phyloP scores from a whole-genome alignment of 1,140 invertebrate species.

The Diorhabda sublineata region DNA sequence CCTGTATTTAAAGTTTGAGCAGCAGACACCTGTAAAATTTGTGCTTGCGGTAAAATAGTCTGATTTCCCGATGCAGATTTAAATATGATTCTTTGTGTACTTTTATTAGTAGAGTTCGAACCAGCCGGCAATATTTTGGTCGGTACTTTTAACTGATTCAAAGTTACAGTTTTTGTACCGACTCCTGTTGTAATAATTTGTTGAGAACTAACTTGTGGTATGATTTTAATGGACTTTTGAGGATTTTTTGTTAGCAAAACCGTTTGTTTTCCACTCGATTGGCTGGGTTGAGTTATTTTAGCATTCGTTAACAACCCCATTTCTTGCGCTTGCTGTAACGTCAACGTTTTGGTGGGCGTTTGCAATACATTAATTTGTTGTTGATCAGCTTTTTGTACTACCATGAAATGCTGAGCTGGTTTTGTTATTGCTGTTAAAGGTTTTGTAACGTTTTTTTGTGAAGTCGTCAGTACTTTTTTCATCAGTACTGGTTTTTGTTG shows the following conservation, averaged over 20 bases:
- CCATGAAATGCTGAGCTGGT: conserved; percentile 34
- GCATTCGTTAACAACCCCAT: conserved; percentile 59
- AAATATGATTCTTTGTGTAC: conserved; percentile 57
- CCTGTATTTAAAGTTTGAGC: conserved; percentile 52
- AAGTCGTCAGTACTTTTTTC: conserved; percentile 40
- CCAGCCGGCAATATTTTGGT: conserved; percentile 69
- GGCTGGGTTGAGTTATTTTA: conserved; percentile 52
- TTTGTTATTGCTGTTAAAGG: conserved; percentile 24
- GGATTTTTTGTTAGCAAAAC: conserved; percentile 49
- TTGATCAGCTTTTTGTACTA: conserved; percentile 38
- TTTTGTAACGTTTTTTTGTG: conserved; percentile 32
- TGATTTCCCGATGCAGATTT: conserved; percentile 50
- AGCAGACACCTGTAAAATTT: conserved; percentile 60
- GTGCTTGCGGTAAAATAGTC: conserved; percentile 44
- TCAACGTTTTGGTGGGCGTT: conserved; percentile 64
- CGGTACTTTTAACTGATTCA: conserved; percentile 53
- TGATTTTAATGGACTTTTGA: conserved; percentile 38
- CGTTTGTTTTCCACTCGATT: conserved; percentile 39
- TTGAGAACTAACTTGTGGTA: conserved; percentile 36
- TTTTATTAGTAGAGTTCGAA: conserved; percentile 47
- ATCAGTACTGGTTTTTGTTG: conserved; percentile 42
- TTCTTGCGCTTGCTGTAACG: conserved; percentile 64
- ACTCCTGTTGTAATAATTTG: conserved; percentile 15
- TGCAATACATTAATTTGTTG: conserved; percentile 30
- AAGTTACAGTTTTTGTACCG: conserved; percentile 30